These are phyloP conservation scores for Crotalus tigris DNA, from an alignment of 2,113 vertebrate species.

Conservation along the genomic window DNA sequence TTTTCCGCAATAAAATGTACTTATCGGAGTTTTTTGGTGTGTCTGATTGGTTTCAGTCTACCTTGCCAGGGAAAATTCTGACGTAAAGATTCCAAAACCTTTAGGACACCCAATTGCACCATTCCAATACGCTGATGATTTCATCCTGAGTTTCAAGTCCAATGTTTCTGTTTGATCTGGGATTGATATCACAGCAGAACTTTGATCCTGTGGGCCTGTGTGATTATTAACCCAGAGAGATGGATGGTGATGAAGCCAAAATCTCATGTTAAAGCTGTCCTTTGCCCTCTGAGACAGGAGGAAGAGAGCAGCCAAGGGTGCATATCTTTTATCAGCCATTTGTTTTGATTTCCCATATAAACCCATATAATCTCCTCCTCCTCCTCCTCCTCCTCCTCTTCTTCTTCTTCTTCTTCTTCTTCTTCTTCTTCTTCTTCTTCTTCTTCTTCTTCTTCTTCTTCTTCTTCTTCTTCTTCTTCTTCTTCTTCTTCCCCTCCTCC, in stretches of 20 bases:
- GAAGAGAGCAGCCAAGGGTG: not conserved
- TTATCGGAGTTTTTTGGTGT: not conserved
- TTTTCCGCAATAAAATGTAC: not conserved
- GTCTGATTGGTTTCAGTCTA: not conserved
- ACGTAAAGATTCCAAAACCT: not conserved
- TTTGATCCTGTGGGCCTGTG: slow-evolving; percentile 6
- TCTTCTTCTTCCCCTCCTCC: too few species aligned
- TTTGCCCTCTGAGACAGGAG: slow-evolving; percentile 25
- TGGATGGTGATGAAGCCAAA: not conserved
- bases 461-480: too few species aligned
- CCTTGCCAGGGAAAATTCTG: not conserved
- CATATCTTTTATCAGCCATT: not conserved
- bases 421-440: too few species aligned
- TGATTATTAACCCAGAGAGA: not conserved
- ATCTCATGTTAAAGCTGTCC: not conserved
- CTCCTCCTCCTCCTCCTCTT: too few species aligned
- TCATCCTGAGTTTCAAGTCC: slow-evolving; percentile 40
- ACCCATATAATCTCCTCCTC: not conserved
- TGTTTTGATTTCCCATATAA: not conserved
- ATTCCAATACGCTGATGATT: slow-evolving; percentile 34
- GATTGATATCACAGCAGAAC: slow-evolving; percentile 28
- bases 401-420: too few species aligned
- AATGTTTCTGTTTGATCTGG: slow-evolving; percentile 26
- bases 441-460: too few species aligned
- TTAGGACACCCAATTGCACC: not conserved